phyloP scores from a whole-genome alignment of 2,797 vertebrate species.

The Pachyuromys duprasi region DNA sequence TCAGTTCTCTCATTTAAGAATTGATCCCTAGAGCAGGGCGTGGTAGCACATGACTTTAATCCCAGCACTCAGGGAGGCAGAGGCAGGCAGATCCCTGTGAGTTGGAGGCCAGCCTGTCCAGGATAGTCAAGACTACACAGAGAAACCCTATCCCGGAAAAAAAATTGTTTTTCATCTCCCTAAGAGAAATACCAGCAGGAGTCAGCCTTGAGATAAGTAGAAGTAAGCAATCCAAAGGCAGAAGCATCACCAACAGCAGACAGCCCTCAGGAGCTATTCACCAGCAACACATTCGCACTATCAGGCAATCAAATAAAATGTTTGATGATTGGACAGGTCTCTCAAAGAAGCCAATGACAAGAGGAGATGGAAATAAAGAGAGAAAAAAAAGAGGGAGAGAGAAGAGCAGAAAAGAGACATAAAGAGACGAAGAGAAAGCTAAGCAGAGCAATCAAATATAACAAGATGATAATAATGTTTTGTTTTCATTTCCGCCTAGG shows the following conservation, averaged over 20 bases:
- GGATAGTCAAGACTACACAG: too few relatives aligned
- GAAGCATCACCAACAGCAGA: background rate
- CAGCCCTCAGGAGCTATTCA: background rate
- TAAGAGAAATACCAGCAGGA: background rate
- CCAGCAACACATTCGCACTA: background rate
- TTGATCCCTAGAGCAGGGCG: background rate
- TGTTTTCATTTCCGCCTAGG: background rate
- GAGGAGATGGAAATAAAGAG: background rate
- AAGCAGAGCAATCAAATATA: background rate
- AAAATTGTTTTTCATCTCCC: too few relatives aligned
- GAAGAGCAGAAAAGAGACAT: accelerated
- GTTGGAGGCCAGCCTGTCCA: too few relatives aligned
- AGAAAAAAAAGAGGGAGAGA: too few relatives aligned
- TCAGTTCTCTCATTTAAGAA: background rate
- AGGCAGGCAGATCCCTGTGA: too few relatives aligned
- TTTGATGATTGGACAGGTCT: background rate
- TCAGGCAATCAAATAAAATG: slow-evolving; percentile 21
- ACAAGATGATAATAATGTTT: background rate
- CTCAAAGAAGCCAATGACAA: slow-evolving; percentile 7
- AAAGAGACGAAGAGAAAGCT: background rate
- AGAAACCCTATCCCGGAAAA: too few relatives aligned
- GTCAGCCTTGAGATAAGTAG: background rate
- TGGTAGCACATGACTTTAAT: too few relatives aligned
- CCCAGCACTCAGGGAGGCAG: too few relatives aligned
- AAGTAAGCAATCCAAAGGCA: background rate